Conservation (phyloP, 2,888 invertebrate species). For the Amblyteles armatorius region DNA sequence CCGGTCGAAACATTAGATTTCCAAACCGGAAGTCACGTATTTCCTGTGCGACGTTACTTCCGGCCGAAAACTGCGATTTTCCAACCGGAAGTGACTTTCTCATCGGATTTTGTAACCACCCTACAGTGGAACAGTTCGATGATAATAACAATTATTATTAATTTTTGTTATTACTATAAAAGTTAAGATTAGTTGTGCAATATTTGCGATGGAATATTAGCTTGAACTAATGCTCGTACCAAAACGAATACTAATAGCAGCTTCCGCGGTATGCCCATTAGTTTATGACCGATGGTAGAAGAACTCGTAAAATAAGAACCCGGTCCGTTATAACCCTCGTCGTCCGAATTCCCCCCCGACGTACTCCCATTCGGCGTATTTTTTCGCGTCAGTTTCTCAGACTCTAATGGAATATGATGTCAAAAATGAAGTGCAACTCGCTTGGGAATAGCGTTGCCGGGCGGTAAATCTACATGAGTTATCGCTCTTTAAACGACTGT, state of each 20-base stretch:
- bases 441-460: constrained; percentile 56
- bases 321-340: constrained; percentile 30
- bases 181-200: neutral
- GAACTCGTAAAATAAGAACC: constrained; percentile 58
- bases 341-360: neutral
- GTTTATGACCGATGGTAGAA: constrained; percentile 14
- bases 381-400: constrained; percentile 48
- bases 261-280: neutral
- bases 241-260: neutral
- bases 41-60: too few relatives aligned
- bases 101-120: too few relatives aligned
- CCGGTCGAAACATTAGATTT: too few relatives aligned
- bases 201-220: neutral
- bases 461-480: constrained; percentile 83
- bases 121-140: too few relatives aligned
- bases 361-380: constrained; percentile 34
- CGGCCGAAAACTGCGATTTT: too few relatives aligned
- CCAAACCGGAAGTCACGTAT: too few relatives aligned
- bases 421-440: constrained; percentile 65
- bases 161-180: too few relatives aligned
- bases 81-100: too few relatives aligned
- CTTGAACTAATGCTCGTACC: neutral
- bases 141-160: too few relatives aligned
- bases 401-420: constrained; percentile 81
- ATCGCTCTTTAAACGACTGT: constrained; percentile 84